Evolutionary conservation across 2,797 vertebrate genomes (phyloP).

Genomic region (Rhadinocentrus ornatus): DNA sequence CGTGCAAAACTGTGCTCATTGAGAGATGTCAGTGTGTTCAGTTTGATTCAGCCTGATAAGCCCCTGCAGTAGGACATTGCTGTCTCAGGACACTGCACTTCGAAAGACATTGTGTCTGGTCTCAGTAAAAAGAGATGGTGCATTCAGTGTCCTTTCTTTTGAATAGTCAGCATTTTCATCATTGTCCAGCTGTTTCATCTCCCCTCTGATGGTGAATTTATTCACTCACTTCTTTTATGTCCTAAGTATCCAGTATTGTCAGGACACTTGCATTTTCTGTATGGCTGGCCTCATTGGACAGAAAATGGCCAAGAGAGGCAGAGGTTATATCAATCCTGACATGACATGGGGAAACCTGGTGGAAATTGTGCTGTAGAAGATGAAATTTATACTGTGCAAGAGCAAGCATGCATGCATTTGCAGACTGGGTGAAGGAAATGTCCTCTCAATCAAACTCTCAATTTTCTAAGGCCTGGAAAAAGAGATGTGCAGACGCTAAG

Average conservation of each 20-base stretch:
- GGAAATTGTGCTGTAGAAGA: conserved; percentile 15
- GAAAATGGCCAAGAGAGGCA: conserved; percentile 14
- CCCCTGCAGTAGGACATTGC: conserved; percentile 46
- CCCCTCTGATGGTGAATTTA: conserved; percentile 41
- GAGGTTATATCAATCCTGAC: not conserved
- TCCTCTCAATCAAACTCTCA: not conserved
- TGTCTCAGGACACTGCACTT: conserved; percentile 62
- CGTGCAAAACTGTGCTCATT: conserved; percentile 56
- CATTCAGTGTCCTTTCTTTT: conserved; percentile 56
- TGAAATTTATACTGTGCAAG: too few relatives aligned
- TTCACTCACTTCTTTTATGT: conserved; percentile 54
- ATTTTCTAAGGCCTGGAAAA: too few relatives aligned
- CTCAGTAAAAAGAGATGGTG: conserved; percentile 54
- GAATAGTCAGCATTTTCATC: conserved; percentile 64
- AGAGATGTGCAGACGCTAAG: not conserved
- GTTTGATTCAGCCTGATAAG: conserved; percentile 59
- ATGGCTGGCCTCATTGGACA: conserved; percentile 27
- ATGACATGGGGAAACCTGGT: not conserved
- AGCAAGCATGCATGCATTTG: not conserved
- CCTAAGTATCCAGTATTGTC: conserved; percentile 49
- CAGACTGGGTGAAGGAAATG: not conserved
- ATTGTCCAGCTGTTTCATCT: conserved; percentile 62
- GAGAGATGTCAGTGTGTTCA: conserved; percentile 58
- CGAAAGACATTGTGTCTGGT: conserved; percentile 46
- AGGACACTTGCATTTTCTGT: conserved; percentile 44